phyloP scores from a whole-genome alignment of 2,888 invertebrate genomes.

The Drosophila conformis region DNA sequence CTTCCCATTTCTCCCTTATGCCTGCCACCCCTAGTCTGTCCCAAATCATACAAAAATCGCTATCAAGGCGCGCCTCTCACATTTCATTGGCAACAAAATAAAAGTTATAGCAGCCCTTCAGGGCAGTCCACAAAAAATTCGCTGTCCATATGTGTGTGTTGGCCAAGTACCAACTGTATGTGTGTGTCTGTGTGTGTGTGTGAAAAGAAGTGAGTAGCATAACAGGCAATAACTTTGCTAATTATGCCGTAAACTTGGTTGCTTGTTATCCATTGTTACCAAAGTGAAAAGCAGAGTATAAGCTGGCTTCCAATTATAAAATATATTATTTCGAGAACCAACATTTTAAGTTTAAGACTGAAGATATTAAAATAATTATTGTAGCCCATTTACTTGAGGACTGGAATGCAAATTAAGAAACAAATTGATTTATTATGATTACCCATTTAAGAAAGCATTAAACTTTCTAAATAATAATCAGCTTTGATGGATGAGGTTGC shows the following conservation, averaged over 20 bases:
- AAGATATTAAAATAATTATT: not conserved
- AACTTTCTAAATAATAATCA: not conserved
- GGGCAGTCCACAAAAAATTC: conserved; percentile 12
- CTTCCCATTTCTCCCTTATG: not conserved
- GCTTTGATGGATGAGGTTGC: not conserved
- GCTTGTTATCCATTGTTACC: not conserved
- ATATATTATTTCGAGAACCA: too few relatives aligned
- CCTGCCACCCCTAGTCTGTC: not conserved
- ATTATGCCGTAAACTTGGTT: conserved; percentile 59
- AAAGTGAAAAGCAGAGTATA: not conserved
- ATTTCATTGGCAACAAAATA: conserved; percentile 58
- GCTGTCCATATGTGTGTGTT: not conserved
- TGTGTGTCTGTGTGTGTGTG: conserved; percentile 4
- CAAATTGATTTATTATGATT: too few relatives aligned
- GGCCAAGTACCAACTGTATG: not conserved
- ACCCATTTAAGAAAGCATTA: not conserved
- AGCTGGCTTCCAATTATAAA: not conserved
- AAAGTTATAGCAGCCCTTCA: conserved; percentile 33
- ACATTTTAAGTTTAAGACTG: not conserved
- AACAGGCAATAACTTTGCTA: conserved; percentile 46
- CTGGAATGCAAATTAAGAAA: too few relatives aligned
- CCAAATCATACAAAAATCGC: conserved; percentile 35
- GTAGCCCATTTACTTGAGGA: not conserved
- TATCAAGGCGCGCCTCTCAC: conserved; percentile 59
- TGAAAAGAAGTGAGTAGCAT: not conserved